Conservation (phyloP, 1,140 invertebrate genomes). For the Drosophila burlai region DNA sequence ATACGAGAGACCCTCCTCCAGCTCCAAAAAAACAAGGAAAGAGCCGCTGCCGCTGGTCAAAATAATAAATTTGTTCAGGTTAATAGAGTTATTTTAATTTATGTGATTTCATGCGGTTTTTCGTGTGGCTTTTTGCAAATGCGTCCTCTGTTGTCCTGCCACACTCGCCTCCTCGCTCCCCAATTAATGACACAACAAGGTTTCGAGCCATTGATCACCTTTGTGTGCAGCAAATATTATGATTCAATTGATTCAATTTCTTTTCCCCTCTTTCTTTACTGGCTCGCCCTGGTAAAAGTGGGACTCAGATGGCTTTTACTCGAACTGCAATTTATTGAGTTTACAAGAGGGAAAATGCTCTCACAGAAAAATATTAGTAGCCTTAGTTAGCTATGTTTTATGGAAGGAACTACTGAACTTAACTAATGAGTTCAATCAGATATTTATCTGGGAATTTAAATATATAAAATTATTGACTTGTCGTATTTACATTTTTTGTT, state of each 20-base stretch:
- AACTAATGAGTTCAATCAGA: not conserved
- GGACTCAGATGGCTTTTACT: conserved; percentile 18
- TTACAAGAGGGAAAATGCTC: not conserved
- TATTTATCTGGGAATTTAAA: not conserved
- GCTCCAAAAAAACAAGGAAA: not conserved
- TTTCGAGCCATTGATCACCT: conserved; percentile 43
- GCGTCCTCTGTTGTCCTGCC: conserved; percentile 52
- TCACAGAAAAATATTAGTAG: not conserved
- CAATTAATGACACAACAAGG: conserved; percentile 51
- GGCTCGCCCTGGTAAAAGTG: not conserved
- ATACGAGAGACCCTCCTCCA: conserved; percentile 9
- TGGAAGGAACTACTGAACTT: not conserved
- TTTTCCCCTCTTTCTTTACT: not conserved
- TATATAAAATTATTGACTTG: too few relatives aligned
- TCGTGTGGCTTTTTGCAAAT: conserved; percentile 80
- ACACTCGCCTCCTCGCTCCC: not conserved
- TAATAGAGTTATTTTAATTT: conserved; percentile 84
- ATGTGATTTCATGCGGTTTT: conserved; percentile 82
- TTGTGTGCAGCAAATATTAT: conserved; percentile 35
- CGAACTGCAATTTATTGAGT: conserved; percentile 6
- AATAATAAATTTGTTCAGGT: conserved; percentile 84
- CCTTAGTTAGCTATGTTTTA: not conserved
- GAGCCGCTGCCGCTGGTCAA: conserved; percentile 63
- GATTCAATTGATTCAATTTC: conserved; percentile 47
- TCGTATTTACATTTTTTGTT: not conserved